Conservation (phyloP, 2,888 invertebrate genomes). For the Xylophagus ater region DNA sequence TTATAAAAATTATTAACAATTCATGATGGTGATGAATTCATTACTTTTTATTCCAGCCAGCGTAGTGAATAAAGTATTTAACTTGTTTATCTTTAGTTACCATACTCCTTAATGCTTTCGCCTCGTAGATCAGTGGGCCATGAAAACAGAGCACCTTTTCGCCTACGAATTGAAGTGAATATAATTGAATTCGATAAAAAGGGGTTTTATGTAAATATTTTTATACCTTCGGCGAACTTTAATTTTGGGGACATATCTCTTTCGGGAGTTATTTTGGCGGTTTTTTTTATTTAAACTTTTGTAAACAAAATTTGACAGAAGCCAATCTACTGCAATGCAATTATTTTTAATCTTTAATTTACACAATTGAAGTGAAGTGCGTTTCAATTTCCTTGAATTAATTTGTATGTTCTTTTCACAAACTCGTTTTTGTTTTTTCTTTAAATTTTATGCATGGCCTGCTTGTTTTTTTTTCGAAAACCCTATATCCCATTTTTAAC, state of each 20-base stretch:
- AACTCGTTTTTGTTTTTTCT: no score
- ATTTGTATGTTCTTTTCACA: no score
- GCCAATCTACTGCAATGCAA: no score
- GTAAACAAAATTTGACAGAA: neutral
- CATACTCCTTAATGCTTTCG: slow-evolving; percentile 81
- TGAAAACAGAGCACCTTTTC: slow-evolving; percentile 92
- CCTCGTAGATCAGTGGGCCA: slow-evolving; percentile 92
- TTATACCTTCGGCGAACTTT: slow-evolving; percentile 61
- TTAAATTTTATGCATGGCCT: no score
- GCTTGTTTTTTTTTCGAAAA: no score
- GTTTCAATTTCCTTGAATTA: no score
- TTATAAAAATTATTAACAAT: neutral
- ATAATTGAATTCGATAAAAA: slow-evolving; percentile 6
- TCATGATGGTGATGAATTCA: slow-evolving; percentile 20
- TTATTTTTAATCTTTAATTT: neutral
- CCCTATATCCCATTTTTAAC: no score
- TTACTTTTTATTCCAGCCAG: slow-evolving; percentile 97
- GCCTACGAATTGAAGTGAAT: slow-evolving; percentile 40
- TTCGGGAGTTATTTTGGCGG: slow-evolving; percentile 23
- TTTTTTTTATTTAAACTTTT: slow-evolving; percentile 8
- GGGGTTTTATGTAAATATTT: neutral
- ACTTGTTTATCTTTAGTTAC: slow-evolving; percentile 76
- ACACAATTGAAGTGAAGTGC: no score
- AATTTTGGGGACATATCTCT: slow-evolving; percentile 41
- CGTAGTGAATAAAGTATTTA: slow-evolving; percentile 90